phyloP scores from a whole-genome alignment of 2,113 vertebrate species.

The Etia nguti region DNA sequence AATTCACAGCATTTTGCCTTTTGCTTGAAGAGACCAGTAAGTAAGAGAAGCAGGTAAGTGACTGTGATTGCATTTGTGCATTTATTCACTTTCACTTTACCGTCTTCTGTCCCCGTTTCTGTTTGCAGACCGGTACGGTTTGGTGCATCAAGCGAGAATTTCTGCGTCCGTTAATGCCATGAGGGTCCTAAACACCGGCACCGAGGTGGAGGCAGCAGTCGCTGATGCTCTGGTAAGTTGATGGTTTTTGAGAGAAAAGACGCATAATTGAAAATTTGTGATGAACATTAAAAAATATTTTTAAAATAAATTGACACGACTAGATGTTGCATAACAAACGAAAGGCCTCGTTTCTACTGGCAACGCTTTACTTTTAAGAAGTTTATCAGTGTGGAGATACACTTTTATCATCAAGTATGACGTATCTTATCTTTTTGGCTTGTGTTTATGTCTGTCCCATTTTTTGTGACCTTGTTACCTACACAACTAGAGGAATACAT shows the following conservation, averaged over 20 bases:
- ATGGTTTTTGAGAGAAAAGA: not conserved
- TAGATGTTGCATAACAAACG: not conserved
- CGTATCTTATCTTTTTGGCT: not conserved
- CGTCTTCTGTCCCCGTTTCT: not conserved
- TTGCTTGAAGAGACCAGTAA: not conserved
- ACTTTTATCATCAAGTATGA: not conserved
- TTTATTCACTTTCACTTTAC: not conserved
- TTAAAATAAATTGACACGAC: not conserved
- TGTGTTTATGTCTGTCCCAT: not conserved
- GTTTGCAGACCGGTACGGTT: conserved; percentile 86
- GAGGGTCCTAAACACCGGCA: conserved; percentile 93
- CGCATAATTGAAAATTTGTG: not conserved
- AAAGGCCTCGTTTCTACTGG: not conserved
- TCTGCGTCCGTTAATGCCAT: conserved; percentile 93
- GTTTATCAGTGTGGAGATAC: not conserved
- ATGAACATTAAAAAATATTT: not conserved
- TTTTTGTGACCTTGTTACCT: not conserved
- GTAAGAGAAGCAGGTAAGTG: conserved; percentile 18
- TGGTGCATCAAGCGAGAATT: conserved; percentile 89
- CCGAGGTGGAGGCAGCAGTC: conserved; percentile 94
- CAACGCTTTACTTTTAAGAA: not conserved
- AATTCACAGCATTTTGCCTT: not conserved
- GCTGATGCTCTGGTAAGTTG: conserved; percentile 93
- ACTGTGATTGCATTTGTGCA: not conserved
- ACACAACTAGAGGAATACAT: not conserved